Conservation (phyloP, 2,113 vertebrate genomes). For the Callipepla squamata region DNA sequence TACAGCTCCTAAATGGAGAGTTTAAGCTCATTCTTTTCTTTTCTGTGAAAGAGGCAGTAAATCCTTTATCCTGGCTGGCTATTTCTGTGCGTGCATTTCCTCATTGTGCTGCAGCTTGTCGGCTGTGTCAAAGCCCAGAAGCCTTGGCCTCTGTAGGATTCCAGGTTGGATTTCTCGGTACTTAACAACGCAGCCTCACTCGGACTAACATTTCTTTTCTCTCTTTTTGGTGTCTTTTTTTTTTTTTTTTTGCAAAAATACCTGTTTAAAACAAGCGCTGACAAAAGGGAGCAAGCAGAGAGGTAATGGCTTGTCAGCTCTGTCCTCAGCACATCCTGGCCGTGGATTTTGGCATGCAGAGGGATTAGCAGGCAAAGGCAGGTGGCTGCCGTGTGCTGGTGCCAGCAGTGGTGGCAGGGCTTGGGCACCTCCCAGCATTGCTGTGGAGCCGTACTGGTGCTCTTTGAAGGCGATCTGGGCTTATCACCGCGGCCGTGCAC, state of each 20-base stretch:
- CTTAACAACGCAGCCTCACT: slow-evolving; percentile 42
- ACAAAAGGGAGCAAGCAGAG: not conserved
- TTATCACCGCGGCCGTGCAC: not conserved
- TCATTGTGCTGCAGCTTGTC: slow-evolving; percentile 56
- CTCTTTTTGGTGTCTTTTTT: not conserved
- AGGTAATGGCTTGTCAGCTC: not conserved
- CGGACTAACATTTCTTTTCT: slow-evolving; percentile 21
- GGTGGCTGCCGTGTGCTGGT: fast-evolving
- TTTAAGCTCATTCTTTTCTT: slow-evolving; percentile 70
- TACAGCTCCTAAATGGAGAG: slow-evolving; percentile 23
- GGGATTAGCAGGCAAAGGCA: not conserved
- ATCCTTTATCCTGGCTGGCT: slow-evolving; percentile 68
- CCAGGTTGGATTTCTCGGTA: slow-evolving; percentile 40
- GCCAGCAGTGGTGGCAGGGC: not conserved
- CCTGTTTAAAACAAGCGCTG: not conserved
- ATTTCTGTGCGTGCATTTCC: slow-evolving; percentile 49
- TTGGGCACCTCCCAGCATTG: not conserved
- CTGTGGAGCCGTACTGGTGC: not conserved
- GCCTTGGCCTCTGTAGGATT: slow-evolving; percentile 47
- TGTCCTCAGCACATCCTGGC: not conserved
- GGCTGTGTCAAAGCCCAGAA: slow-evolving; percentile 56
- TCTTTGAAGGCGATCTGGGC: not conserved
- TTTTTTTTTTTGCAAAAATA: not conserved
- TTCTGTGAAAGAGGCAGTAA: slow-evolving; percentile 62
- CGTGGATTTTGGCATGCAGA: fast-evolving